Evolutionary conservation across 2,113 vertebrate genomes (phyloP).

Genomic region (Gasterosteus aculeatus): DNA sequence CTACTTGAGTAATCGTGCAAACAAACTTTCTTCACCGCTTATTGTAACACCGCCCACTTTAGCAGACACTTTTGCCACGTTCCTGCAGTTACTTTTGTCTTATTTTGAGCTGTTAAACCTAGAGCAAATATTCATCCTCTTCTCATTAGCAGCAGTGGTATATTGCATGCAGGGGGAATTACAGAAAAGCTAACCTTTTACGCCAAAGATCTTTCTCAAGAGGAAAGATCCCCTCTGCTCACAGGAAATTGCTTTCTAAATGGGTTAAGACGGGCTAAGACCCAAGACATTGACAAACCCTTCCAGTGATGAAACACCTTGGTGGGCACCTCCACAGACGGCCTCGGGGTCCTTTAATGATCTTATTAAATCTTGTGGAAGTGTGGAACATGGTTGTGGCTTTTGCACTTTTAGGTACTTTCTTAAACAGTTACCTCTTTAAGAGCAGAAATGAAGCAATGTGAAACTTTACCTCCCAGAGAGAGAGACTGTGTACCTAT

Average conservation of each 20-base stretch:
- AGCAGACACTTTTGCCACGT: slow-evolving; percentile 43
- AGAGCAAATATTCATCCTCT: slow-evolving; percentile 70
- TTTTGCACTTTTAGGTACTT: slow-evolving; percentile 64
- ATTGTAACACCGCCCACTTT: slow-evolving; percentile 48
- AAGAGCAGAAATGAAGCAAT: slow-evolving; percentile 47
- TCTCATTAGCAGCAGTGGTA: slow-evolving; percentile 71
- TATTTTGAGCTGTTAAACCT: slow-evolving; percentile 74
- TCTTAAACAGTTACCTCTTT: slow-evolving; percentile 66
- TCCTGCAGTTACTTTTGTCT: slow-evolving; percentile 56
- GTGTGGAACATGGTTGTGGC: slow-evolving; percentile 50
- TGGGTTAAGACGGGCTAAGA: slow-evolving; percentile 80
- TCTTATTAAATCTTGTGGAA: slow-evolving; percentile 70
- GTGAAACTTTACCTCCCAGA: slow-evolving; percentile 43
- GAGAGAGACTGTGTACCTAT: slow-evolving; percentile 32
- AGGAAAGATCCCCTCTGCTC: slow-evolving; percentile 69
- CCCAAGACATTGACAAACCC: slow-evolving; percentile 76
- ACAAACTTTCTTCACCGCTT: slow-evolving; percentile 56
- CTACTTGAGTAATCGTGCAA: slow-evolving; percentile 51
- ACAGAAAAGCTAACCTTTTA: slow-evolving; percentile 74
- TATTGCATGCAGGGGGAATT: slow-evolving; percentile 70
- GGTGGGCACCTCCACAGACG: slow-evolving; percentile 60
- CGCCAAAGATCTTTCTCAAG: slow-evolving; percentile 69
- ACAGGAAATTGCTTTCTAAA: slow-evolving; percentile 78
- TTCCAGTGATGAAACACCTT: slow-evolving; percentile 75
- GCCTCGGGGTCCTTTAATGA: slow-evolving; percentile 70